phyloP scores from a whole-genome alignment of 2,888 invertebrate species.

The Drosophila ustulata region DNA sequence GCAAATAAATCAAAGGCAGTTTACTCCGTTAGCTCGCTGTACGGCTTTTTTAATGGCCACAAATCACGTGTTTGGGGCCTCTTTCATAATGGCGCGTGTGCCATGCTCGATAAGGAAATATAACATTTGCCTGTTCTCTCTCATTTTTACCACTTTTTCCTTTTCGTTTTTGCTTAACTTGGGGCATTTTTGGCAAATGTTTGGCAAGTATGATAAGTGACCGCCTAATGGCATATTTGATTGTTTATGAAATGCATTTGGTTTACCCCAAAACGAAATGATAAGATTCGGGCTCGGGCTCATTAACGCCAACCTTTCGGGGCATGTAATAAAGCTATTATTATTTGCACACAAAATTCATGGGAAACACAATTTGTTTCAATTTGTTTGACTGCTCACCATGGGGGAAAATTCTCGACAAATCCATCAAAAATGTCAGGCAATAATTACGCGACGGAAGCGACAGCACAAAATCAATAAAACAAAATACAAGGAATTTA shows the following conservation, averaged over 20 bases:
- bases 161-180: constrained; percentile 12
- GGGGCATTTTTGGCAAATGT: constrained; percentile 46
- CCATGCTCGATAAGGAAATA: constrained; percentile 60
- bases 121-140: constrained; percentile 3
- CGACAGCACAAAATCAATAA: background rate
- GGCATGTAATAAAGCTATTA: constrained; percentile 27
- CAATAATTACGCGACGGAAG: constrained; percentile 10
- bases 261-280: constrained; percentile 24
- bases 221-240: constrained; percentile 61
- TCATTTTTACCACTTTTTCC: constrained; percentile 6
- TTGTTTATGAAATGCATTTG: constrained; percentile 60
- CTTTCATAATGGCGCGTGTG: constrained; percentile 58
- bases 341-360: constrained; percentile 35
- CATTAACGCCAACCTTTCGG: constrained; percentile 42
- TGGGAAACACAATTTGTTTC: constrained; percentile 42
- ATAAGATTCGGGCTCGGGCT: constrained; percentile 40
- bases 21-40: constrained; percentile 48
- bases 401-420: background rate
- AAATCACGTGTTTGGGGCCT: constrained; percentile 67
- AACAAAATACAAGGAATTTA: background rate
- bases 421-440: constrained; percentile 49
- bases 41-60: constrained; percentile 66
- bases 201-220: constrained; percentile 74
- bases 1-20: constrained; percentile 75
- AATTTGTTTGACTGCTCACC: constrained; percentile 39